Conservation (phyloP, 2,113 vertebrate genomes). For the Anolis sagrei region DNA sequence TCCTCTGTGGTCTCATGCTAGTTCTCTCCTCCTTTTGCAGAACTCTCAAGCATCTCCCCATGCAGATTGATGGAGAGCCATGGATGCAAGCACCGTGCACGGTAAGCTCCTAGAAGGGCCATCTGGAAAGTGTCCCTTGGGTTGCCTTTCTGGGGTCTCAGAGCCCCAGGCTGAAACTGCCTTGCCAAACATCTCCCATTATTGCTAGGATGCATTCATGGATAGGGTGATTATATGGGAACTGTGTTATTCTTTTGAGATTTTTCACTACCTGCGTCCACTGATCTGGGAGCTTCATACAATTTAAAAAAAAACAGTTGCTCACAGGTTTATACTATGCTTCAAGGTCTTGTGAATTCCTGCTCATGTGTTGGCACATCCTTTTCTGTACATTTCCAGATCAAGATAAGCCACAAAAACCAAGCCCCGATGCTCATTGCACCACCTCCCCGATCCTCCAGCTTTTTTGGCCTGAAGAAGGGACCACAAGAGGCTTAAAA, state of each 20-base stretch:
- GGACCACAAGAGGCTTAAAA: constrained; percentile 25
- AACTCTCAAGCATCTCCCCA: constrained; percentile 90
- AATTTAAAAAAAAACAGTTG: not conserved
- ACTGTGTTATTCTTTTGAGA: not conserved
- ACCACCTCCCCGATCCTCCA: constrained; percentile 80
- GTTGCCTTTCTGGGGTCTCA: no score
- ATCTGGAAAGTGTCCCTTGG: not conserved
- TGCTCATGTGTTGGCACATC: not conserved
- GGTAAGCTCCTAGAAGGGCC: constrained; percentile 65
- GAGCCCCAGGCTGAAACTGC: no score
- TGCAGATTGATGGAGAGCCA: constrained; percentile 96
- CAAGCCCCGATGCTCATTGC: constrained; percentile 90
- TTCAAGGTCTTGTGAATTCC: not conserved
- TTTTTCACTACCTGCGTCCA: not conserved
- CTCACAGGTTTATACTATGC: not conserved
- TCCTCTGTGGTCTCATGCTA: not conserved
- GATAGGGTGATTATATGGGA: not conserved
- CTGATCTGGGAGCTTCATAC: not conserved
- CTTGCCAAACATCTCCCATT: not conserved
- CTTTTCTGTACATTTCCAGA: constrained; percentile 77
- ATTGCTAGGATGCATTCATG: not conserved
- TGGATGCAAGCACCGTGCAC: constrained; percentile 96
- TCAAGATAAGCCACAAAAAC: constrained; percentile 92
- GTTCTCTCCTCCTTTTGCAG: constrained; percentile 64
- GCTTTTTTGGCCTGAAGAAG: constrained; percentile 84